Conservation (phyloP, 2,797 vertebrate species). For the Gephyroberyx darwinii region DNA sequence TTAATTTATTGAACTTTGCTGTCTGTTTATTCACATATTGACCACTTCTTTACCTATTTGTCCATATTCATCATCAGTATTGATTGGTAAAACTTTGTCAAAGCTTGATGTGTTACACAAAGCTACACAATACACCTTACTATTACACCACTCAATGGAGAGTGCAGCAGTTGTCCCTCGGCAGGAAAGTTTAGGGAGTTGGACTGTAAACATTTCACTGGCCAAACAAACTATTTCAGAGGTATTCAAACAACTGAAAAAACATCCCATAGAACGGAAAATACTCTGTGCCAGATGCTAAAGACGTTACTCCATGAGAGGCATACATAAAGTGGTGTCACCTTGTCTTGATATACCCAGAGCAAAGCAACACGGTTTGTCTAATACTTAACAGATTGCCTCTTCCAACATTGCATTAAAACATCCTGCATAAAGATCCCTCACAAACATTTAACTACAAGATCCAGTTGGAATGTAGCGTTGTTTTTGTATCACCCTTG, state of each 20-base stretch:
- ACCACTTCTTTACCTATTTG: too few relatives aligned
- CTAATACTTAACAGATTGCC: not conserved
- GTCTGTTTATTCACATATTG: too few relatives aligned
- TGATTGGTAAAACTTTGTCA: too few relatives aligned
- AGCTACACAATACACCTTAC: not conserved
- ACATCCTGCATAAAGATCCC: too few relatives aligned
- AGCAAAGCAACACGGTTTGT: slow-evolving; percentile 13
- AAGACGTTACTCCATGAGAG: not conserved
- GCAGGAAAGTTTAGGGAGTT: not conserved
- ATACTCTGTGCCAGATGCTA: not conserved
- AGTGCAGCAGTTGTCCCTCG: not conserved
- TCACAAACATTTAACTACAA: not conserved
- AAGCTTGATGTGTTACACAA: not conserved
- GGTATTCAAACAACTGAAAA: not conserved
- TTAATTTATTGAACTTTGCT: too few relatives aligned
- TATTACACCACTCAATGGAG: too few relatives aligned
- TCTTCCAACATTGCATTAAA: too few relatives aligned
- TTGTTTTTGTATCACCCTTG: not conserved
- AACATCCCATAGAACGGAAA: not conserved
- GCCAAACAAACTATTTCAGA: too few relatives aligned
- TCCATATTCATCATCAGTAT: too few relatives aligned
- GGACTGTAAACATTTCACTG: not conserved
- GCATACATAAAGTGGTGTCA: not conserved
- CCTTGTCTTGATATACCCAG: not conserved
- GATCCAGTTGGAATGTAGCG: not conserved